Evolutionary conservation across 2,113 vertebrate genomes (phyloP), one percentile per base, ranked within the genome.

Genomic region (Microtus montanus): DNA sequence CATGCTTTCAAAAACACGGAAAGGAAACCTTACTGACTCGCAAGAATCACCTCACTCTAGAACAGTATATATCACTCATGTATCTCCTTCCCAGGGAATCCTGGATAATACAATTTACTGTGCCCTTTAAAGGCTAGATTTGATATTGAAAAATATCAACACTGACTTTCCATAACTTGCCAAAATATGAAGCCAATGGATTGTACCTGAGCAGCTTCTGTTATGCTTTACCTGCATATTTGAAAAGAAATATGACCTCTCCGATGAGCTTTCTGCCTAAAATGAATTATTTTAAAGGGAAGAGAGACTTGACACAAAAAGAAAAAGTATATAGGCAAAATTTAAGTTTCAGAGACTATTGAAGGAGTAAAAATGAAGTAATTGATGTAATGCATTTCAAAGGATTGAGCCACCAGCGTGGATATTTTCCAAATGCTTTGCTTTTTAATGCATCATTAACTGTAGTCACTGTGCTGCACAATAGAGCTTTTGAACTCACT

Each of bases 221-320:
- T 17, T 92, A 79, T 74, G 52, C 41, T 54, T 92, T 91, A 91
- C 28, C 68, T 30, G 26, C 8, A 52, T 17, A 75, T 35, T 78
- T 61, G n/a, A 58, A 93, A 90, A 26, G n/a, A 93, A 95, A 86
- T n/a, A 61, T 41, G 79, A 80, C 38, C 20, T 91, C 66, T 94
- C 10, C 9, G 49, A 17, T 54, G 9, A 86, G 14, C 7, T 92
- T 92, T 71, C 33, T 94, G 10, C 22, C 84, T 92, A 88, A 86
- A 92, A 91, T 95, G 61, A 91, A 74, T 90, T 95, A 79, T 9
- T 71, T 22, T 71, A 70, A 78, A 74, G 30, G 28, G 35, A 24
- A 52, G 26, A 33, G 44, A 80, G 49, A 86, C 52, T 52, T 96
- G 89, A 91, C 44, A 13, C 33, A 64, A 93, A 83, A 52, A 89